Evolutionary conservation across 2,888 invertebrate genomes (phyloP).

Genomic region (Polia nebulosa): DNA sequence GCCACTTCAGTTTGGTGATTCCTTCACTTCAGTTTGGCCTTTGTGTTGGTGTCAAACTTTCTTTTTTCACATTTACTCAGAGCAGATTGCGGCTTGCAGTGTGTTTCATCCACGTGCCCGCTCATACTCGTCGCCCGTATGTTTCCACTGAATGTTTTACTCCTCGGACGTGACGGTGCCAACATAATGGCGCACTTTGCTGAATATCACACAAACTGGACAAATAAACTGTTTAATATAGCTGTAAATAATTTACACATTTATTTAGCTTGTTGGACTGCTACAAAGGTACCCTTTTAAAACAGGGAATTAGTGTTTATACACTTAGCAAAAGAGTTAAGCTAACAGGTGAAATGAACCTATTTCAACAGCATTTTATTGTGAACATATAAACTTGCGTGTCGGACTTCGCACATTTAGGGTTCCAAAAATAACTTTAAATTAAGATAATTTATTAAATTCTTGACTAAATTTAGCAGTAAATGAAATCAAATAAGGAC

Average conservation of each 20-base stretch:
- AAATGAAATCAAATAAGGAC: too few species aligned
- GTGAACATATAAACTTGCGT: neutral
- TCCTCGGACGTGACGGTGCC: slow-evolving; percentile 23
- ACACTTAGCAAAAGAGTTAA: neutral
- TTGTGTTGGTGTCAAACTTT: too few species aligned
- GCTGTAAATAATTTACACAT: slow-evolving; percentile 22
- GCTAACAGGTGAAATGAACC: neutral
- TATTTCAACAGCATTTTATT: neutral
- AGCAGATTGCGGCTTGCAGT: neutral
- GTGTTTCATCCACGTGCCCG: neutral
- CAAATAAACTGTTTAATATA: slow-evolving; percentile 29
- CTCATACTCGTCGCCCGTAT: slow-evolving; percentile 3
- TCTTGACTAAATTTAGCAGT: too few species aligned
- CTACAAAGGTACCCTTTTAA: neutral
- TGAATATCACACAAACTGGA: slow-evolving; percentile 28
- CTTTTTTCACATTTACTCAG: neutral
- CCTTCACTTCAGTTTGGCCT: too few species aligned
- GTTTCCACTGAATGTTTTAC: slow-evolving; percentile 20
- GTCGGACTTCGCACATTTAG: too few species aligned
- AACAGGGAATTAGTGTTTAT: neutral
- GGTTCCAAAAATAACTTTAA: too few species aligned
- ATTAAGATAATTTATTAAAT: too few species aligned
- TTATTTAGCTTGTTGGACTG: neutral
- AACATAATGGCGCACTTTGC: slow-evolving; percentile 22
- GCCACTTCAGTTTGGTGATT: too few species aligned